Evolutionary conservation across 2,888 invertebrate genomes (phyloP).

Genomic region (Lagria hirta): DNA sequence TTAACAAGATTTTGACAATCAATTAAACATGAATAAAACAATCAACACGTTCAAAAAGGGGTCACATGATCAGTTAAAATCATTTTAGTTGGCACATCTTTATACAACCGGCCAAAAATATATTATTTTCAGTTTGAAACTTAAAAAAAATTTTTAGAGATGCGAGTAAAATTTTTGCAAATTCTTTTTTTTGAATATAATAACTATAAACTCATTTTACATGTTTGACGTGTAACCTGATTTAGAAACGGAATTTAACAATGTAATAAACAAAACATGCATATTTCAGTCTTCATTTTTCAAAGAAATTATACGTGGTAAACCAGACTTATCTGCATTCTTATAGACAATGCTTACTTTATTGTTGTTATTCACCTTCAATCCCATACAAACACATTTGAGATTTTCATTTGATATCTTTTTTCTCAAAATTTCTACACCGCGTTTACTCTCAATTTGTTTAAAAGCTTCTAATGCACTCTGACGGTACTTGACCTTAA

Average conservation of each 20-base stretch:
- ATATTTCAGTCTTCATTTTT: slow-evolving; percentile 8
- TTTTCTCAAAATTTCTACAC: slow-evolving; percentile 9
- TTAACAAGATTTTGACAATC: slow-evolving; percentile 6
- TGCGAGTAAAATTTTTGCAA: slow-evolving; percentile 10
- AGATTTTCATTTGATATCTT: slow-evolving; percentile 6
- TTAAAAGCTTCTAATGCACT: slow-evolving; percentile 7
- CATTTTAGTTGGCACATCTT: slow-evolving; percentile 2
- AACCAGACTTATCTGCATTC: slow-evolving; percentile 9
- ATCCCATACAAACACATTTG: slow-evolving; percentile 10
- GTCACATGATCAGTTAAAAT: slow-evolving; percentile 3
- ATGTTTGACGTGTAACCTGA: slow-evolving; percentile 4
- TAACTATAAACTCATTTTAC: slow-evolving; percentile 7
- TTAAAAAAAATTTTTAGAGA: slow-evolving; percentile 6
- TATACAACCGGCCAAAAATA: slow-evolving; percentile 3
- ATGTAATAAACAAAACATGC: slow-evolving; percentile 9
- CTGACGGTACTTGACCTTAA: slow-evolving; percentile 8
- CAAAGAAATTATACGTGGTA: slow-evolving; percentile 7
- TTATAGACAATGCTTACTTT: slow-evolving; percentile 11
- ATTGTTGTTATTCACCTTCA: slow-evolving; percentile 11
- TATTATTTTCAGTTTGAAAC: slow-evolving; percentile 10
- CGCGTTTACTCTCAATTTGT: slow-evolving; percentile 5
- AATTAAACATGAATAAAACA: slow-evolving; percentile 5
- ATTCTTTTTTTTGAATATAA: slow-evolving; percentile 8
- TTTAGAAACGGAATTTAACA: slow-evolving; percentile 4
- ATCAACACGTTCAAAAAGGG: slow-evolving; percentile 5